Evolutionary conservation across 2,113 vertebrate genomes (phyloP).

Genomic region (Anthoscopus minutus): DNA sequence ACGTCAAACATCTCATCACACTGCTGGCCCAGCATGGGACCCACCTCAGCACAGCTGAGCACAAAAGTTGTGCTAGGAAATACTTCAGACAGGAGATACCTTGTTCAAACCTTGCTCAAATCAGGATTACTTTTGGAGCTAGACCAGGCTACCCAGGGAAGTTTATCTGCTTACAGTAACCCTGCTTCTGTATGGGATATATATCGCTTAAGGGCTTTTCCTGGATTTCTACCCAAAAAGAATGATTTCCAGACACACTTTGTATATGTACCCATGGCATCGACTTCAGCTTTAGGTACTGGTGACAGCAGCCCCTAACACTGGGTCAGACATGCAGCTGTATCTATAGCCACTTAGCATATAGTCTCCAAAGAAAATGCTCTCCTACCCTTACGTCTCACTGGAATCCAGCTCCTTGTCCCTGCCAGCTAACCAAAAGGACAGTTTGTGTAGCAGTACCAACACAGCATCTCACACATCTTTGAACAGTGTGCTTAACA

Average conservation of each 20-base stretch:
- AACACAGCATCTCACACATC: not conserved
- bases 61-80: not conserved
- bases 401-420: not conserved
- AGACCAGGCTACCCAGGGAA: not conserved
- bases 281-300: not conserved
- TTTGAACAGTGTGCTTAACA: not conserved
- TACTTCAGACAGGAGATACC: not conserved
- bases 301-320: not conserved
- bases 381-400: not conserved
- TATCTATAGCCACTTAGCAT: not conserved
- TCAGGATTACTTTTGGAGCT: not conserved
- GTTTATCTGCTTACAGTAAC: not conserved
- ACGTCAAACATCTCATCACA: not conserved
- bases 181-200: not conserved
- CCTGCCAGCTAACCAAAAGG: not conserved
- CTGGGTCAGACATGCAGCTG: not conserved
- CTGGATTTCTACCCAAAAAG: not conserved
- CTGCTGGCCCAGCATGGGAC: accelerated
- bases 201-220: not conserved
- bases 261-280: not conserved
- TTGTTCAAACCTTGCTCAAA: not conserved
- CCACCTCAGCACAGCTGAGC: not conserved
- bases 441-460: not conserved
- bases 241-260: not conserved
- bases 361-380: not conserved